Evolutionary conservation across 2,113 vertebrate species (phyloP).

Genomic region (Spilogale gracilis): DNA sequence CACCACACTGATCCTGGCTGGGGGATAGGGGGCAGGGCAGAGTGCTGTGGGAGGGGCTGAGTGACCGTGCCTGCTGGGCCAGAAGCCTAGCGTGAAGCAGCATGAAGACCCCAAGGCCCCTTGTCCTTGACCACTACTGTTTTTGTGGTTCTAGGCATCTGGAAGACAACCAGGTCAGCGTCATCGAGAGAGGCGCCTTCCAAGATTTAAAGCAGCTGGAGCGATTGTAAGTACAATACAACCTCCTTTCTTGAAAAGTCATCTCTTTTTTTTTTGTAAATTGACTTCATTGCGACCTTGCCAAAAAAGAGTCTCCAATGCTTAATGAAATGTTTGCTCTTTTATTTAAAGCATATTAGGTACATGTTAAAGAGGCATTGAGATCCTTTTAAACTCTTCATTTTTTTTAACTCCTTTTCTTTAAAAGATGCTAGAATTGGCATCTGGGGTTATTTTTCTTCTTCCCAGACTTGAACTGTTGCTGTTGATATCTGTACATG

Average conservation of each 20-base stretch:
- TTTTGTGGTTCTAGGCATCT: conserved; percentile 92
- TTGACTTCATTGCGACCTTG: neutral
- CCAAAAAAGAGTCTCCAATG: neutral
- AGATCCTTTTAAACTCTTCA: neutral
- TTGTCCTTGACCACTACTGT: conserved; percentile 61
- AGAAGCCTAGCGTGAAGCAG: neutral
- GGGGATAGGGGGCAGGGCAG: neutral
- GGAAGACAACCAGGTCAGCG: conserved; percentile 98
- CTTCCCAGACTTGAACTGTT: neutral
- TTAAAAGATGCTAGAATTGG: neutral
- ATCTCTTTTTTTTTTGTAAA: neutral
- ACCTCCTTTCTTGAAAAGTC: conserved; percentile 32
- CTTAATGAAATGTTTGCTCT: conserved; percentile 50
- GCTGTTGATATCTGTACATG: neutral
- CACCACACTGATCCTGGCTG: neutral
- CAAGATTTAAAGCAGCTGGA: conserved; percentile 98
- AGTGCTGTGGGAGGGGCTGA: neutral
- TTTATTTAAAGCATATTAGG: conserved; percentile 32
- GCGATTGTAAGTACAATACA: conserved; percentile 93
- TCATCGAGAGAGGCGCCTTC: conserved; percentile 98
- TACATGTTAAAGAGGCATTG: conserved; percentile 10
- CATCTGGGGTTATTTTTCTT: neutral
- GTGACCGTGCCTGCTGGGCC: neutral
- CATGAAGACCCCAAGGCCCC: neutral
- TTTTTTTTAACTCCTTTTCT: neutral